These are phyloP conservation scores for Rhabditoides inermis DNA, from an alignment of 2,888 invertebrate species.

Conservation along the genomic window DNA sequence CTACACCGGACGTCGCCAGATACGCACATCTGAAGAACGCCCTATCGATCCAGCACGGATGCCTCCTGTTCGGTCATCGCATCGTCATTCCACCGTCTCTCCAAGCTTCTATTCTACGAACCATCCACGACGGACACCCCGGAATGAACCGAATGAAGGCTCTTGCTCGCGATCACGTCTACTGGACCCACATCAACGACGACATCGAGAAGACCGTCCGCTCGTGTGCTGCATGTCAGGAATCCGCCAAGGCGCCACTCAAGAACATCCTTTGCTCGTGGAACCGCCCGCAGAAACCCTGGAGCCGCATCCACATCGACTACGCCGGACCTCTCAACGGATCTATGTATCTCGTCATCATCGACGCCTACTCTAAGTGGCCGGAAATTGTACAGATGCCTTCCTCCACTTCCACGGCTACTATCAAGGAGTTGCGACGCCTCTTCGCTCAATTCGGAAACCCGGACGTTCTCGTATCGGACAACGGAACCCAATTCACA, in stretches of 20 bases:
- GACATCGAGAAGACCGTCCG: conserved; percentile 21
- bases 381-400: conserved; percentile 50
- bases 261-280: conserved; percentile 38
- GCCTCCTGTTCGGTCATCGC: conserved; percentile 16
- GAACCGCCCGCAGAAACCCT: conserved; percentile 39
- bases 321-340: conserved; percentile 53
- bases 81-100: conserved; percentile 34
- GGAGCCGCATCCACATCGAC: conserved; percentile 55
- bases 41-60: conserved; percentile 6
- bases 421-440: conserved; percentile 19
- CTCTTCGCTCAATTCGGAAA: conserved; percentile 37
- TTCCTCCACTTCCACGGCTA: no score
- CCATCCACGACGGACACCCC: conserved; percentile 40
- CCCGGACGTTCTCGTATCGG: conserved; percentile 43
- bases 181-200: conserved; percentile 40
- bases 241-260: conserved; percentile 18
- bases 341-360: conserved; percentile 49
- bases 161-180: conserved; percentile 39
- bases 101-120: conserved; percentile 18
- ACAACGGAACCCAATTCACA: conserved; percentile 49
- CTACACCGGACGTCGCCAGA: no score
- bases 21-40: no score
- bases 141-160: conserved; percentile 42
- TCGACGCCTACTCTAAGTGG: conserved; percentile 55
- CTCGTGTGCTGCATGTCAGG: conserved; percentile 25